Evolutionary conservation across 2,113 vertebrate species (phyloP).

Genomic region (Menidia beryllina): DNA sequence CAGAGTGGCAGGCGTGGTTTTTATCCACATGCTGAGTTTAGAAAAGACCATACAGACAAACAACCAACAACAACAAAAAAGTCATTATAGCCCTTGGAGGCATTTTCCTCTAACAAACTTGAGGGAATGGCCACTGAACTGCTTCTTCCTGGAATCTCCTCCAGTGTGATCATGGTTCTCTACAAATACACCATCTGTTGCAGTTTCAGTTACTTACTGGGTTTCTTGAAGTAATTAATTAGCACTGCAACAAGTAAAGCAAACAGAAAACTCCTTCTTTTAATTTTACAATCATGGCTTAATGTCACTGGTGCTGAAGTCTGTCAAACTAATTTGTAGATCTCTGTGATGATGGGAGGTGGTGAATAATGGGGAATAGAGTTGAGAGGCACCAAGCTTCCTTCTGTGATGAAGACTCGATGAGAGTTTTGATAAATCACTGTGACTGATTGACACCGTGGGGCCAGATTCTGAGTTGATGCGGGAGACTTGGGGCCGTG

Average conservation of each 20-base stretch:
- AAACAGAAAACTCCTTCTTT: background rate
- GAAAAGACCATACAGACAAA: background rate
- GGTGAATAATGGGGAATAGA: slow-evolving; percentile 17
- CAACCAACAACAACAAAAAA: background rate
- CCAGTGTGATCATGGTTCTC: background rate
- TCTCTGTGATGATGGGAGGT: slow-evolving; percentile 18
- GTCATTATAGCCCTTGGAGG: background rate
- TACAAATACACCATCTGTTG: background rate
- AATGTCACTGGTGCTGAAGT: background rate
- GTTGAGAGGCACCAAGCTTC: slow-evolving; percentile 6
- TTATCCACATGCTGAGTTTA: background rate
- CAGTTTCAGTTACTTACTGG: background rate
- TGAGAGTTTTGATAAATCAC: slow-evolving; percentile 44
- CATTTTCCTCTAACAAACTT: background rate
- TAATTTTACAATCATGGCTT: background rate
- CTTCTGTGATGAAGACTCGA: slow-evolving; percentile 29
- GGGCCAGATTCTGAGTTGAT: slow-evolving; percentile 5
- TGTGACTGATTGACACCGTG: slow-evolving; percentile 16
- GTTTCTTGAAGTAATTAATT: background rate
- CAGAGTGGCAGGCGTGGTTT: background rate
- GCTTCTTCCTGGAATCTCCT: background rate
- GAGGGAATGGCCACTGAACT: background rate
- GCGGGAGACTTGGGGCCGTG: slow-evolving; percentile 11
- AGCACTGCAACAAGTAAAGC: background rate
- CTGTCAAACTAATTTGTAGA: slow-evolving; percentile 1